A percentile compares a stretch with the other conserved stretches of the same genome.
phyloP scores from a whole-genome alignment of 2,113 vertebrate genomes.

The Aspidoscelis tigris region DNA sequence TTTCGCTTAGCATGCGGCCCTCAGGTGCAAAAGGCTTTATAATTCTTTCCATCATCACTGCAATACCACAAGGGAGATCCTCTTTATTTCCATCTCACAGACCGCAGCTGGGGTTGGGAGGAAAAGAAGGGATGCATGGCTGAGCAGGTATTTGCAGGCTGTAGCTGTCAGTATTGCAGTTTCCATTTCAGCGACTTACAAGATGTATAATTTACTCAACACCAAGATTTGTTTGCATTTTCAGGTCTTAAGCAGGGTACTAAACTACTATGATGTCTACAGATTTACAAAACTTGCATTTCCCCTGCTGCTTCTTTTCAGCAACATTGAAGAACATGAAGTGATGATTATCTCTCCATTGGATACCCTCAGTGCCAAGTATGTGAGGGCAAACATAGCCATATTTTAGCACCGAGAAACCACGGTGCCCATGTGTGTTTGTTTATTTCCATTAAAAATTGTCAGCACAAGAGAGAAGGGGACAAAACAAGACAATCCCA shows the following conservation, averaged over 20 bases:
- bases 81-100: neutral
- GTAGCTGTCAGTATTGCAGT: neutral
- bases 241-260: slow-evolving; percentile 17
- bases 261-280: neutral
- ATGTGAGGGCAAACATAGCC: neutral
- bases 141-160: neutral
- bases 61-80: neutral
- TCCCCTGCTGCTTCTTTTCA: neutral
- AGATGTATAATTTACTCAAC: neutral
- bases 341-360: slow-evolving; percentile 56
- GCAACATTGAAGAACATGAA: slow-evolving; percentile 51
- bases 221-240: neutral
- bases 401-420: neutral
- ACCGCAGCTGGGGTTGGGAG: neutral
- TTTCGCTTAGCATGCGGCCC: neutral
- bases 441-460: slow-evolving; percentile 73
- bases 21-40: slow-evolving; percentile 4
- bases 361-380: slow-evolving; percentile 51
- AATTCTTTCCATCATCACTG: neutral
- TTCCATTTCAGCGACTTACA: neutral
- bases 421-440: slow-evolving; percentile 56
- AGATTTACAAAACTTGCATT: fast-evolving
- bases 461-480: slow-evolving; percentile 57
- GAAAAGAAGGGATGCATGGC: no score
- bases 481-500: slow-evolving; percentile 63